Evolutionary conservation across 2,888 invertebrate genomes (phyloP).

Genomic region (Drosophila merina): DNA sequence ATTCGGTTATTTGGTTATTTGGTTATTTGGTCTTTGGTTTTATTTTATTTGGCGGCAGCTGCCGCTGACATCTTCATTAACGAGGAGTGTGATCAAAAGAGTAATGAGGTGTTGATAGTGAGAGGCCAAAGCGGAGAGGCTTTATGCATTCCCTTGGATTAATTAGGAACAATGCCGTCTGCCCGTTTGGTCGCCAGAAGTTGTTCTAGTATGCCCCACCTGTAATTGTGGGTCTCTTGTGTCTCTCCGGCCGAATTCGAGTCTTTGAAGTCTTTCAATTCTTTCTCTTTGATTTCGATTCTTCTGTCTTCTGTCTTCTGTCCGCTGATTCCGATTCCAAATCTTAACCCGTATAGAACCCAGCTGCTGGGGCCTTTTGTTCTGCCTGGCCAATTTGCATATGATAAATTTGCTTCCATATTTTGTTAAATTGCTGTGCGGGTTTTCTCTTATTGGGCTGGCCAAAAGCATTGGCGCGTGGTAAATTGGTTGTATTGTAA

Average conservation of each 20-base stretch:
- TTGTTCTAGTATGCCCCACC: constrained; percentile 41
- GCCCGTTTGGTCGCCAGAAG: constrained; percentile 25
- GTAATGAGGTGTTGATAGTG: constrained; percentile 83
- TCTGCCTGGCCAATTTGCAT: constrained; percentile 68
- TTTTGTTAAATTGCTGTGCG: constrained; percentile 57
- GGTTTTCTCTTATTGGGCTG: constrained; percentile 37
- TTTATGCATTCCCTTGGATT: constrained; percentile 66
- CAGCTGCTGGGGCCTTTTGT: constrained; percentile 24
- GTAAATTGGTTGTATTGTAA: constrained; percentile 75
- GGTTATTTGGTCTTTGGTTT: constrained; percentile 15
- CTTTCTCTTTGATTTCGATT: constrained; percentile 6
- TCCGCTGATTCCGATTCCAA: constrained; percentile 25
- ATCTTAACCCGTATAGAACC: constrained; percentile 31
- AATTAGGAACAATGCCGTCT: constrained; percentile 57
- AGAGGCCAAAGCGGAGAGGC: constrained; percentile 54
- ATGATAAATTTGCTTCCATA: constrained; percentile 77
- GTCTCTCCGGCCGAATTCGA: constrained; percentile 1
- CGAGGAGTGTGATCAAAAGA: constrained; percentile 80
- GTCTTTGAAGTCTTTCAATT: constrained; percentile 31
- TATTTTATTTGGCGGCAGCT: constrained; percentile 53
- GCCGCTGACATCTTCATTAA: constrained; percentile 79
- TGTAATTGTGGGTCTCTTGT: constrained; percentile 41
- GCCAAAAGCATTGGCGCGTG: constrained; percentile 58
- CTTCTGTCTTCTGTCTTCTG: constrained; percentile 6
- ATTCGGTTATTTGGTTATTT: constrained; percentile 16